A percentile compares a stretch with the other conserved stretches of the same genome.
These are phyloP conservation scores for Serinus canaria DNA, from an alignment of 2,113 vertebrate species.

Conservation along the genomic window DNA sequence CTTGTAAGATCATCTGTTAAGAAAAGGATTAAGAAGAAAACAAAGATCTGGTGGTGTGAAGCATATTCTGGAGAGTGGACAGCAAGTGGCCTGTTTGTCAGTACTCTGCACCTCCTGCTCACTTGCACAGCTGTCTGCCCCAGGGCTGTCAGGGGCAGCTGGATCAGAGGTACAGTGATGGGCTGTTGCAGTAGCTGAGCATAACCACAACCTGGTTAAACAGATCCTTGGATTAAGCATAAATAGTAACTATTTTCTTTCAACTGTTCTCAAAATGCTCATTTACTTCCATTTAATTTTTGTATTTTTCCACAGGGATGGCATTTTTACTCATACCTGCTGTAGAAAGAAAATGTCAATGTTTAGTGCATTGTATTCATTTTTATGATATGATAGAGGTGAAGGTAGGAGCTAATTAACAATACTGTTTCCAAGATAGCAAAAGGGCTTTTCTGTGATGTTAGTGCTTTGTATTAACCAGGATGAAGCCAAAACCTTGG, in stretches of 20 bases:
- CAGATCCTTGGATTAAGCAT: neutral
- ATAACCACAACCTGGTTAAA: neutral
- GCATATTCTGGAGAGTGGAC: neutral
- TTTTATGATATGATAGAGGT: conserved; percentile 43
- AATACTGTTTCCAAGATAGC: conserved; percentile 54
- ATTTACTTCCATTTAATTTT: neutral
- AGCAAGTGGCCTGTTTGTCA: neutral
- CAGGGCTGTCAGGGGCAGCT: neutral
- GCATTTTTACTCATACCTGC: neutral
- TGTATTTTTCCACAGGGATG: neutral
- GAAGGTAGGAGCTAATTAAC: conserved; percentile 67
- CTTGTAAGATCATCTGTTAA: neutral
- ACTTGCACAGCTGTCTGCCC: neutral
- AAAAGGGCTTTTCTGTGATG: conserved; percentile 24
- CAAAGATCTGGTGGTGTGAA: neutral
- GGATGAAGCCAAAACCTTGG: conserved; percentile 51
- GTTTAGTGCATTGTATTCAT: conserved; percentile 45
- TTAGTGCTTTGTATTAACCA: conserved; percentile 58
- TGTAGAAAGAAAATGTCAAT: neutral
- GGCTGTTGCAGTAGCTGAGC: neutral
- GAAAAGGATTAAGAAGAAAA: neutral
- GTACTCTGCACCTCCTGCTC: neutral
- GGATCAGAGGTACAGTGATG: neutral
- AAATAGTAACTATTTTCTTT: neutral
- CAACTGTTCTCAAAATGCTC: neutral